Evolutionary conservation across 1,140 invertebrate genomes (phyloP), one percentile per base, ranked within the genome.

Genomic region (Tenebrio molitor): DNA sequence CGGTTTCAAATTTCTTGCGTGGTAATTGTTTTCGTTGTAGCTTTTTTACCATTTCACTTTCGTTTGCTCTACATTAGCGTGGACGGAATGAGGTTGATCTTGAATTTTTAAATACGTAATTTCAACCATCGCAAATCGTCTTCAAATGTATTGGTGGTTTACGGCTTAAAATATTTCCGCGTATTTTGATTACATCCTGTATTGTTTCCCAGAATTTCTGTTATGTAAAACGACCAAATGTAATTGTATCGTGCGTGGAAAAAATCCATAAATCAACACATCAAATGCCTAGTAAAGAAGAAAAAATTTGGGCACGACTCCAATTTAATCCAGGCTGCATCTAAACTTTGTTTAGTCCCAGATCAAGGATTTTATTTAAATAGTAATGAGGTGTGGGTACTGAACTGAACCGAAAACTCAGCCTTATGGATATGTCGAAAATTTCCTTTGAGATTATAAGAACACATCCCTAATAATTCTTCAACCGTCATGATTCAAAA

Each of bases 291-390:
- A 7, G 2, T 7, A 3, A 39, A 12, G 4, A 58, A 12, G 14
- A 14, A 33, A 29, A 33, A 58, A 29, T 58, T 29, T 23, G 21
- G 23, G 21, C 50, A 29, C 50, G 14, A 8, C 46, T 53, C 50
- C 50, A 58, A 29, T 58, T 58, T 58, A 58, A 58, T 25, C 50
- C 29, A 58, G 10, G 23, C n/a, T 29, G n/a, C 29, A 58, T 58
- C 50, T 58, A 58, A 58, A 58, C 50, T 58, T 58, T 58, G 23
- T 58, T 58, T 58, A 25, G 23, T 58, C 50, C 23, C 50, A 58
- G 50, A 58, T 58, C 50, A 58, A 58, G 50, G 12, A 58, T 58
- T 58, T 58, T 58, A 58, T 58, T 58, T 29, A 58, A 58, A 58
- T 58, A 58, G 21, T 58, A 58, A 58, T 58, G 50, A 58, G 50